Conservation (phyloP, 2,113 vertebrate genomes). For the Puntigrus tetrazona region DNA sequence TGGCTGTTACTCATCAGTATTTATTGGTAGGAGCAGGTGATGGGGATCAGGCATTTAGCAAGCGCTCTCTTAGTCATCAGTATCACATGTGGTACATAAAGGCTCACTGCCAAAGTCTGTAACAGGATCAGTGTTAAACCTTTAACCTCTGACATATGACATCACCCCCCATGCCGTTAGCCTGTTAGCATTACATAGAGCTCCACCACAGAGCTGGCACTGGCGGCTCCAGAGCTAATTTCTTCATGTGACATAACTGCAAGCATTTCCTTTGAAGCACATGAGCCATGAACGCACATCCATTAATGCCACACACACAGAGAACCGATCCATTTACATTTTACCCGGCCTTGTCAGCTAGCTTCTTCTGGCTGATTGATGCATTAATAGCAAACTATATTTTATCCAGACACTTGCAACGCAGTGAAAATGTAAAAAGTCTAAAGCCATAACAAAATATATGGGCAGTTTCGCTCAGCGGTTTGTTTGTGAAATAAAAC, state of each 20-base stretch:
- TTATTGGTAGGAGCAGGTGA: slow-evolving; percentile 42
- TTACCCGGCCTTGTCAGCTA: not conserved
- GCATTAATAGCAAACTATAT: slow-evolving; percentile 10
- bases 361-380: slow-evolving; percentile 17
- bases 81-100: slow-evolving; percentile 65
- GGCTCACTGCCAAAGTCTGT: slow-evolving; percentile 58
- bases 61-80: slow-evolving; percentile 58
- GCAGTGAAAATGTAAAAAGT: not conserved
- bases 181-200: slow-evolving; percentile 36
- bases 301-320: slow-evolving; percentile 20
- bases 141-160: slow-evolving; percentile 70
- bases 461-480: not conserved
- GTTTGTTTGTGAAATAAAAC: too few relatives aligned
- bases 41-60: slow-evolving; percentile 46
- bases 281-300: not conserved
- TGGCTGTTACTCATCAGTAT: slow-evolving; percentile 34
- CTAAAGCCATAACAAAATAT: not conserved
- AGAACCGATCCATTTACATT: slow-evolving; percentile 1
- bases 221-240: slow-evolving; percentile 8
- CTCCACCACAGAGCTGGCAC: slow-evolving; percentile 33
- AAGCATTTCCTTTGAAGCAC: slow-evolving; percentile 19
- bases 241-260: slow-evolving; percentile 38
- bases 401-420: not conserved
- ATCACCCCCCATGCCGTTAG: slow-evolving; percentile 58
- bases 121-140: slow-evolving; percentile 69